Evolutionary conservation across 2,888 invertebrate genomes (phyloP).

Genomic region (Strigamia crassipes): DNA sequence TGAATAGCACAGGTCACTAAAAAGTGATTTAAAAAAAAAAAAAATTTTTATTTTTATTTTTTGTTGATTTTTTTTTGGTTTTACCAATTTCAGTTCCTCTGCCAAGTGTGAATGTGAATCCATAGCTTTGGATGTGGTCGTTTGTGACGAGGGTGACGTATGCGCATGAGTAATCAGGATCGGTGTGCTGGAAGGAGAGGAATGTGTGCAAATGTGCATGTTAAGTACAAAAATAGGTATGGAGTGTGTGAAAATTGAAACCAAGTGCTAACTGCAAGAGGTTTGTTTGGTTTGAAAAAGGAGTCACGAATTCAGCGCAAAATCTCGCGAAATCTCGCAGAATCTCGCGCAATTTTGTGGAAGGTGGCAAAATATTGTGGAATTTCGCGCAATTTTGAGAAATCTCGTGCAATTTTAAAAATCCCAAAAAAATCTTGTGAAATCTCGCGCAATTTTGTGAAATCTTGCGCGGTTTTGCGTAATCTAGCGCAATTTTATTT

Average conservation of each 20-base stretch:
- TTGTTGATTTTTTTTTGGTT: constrained; percentile 42
- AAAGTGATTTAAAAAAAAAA: constrained; percentile 50
- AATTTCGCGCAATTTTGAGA: no score
- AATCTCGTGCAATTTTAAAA: no score
- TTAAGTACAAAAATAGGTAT: neutral
- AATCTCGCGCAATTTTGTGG: no score
- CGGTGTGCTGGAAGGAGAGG: constrained; percentile 70
- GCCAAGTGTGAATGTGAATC: constrained; percentile 85
- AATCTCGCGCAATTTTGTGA: no score
- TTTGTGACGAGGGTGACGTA: constrained; percentile 80
- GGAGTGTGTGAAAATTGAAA: neutral
- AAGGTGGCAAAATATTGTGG: no score
- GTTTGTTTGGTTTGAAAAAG: no score
- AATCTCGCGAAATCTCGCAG: no score
- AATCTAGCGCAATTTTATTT: no score
- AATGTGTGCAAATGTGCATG: neutral
- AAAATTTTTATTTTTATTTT: neutral
- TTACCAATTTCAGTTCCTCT: constrained; percentile 82
- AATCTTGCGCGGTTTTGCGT: no score
- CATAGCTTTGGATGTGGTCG: constrained; percentile 70
- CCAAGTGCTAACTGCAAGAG: neutral
- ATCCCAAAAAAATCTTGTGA: no score
- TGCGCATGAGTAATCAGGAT: constrained; percentile 89
- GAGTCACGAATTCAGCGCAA: no score
- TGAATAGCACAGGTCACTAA: constrained; percentile 75